A percentile compares a stretch with the other conserved stretches of the same genome.
Conservation (phyloP, 2,888 invertebrate species). For the Myopa testacea region DNA sequence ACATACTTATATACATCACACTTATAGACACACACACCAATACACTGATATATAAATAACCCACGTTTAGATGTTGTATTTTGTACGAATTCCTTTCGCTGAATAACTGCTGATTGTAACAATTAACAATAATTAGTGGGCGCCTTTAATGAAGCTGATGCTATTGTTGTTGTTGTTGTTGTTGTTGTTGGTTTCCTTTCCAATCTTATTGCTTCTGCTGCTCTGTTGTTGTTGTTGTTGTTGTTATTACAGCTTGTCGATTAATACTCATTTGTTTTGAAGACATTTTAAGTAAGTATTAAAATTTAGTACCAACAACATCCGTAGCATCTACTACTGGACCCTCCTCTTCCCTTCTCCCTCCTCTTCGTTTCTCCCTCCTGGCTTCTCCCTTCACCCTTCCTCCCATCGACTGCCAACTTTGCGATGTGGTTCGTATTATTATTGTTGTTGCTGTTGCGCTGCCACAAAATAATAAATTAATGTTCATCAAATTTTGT, state of each 20-base stretch:
- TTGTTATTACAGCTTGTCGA: neutral
- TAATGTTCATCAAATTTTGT: slow-evolving; percentile 16
- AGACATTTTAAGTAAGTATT: slow-evolving; percentile 1
- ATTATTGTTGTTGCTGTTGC: neutral
- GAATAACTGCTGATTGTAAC: slow-evolving; percentile 20
- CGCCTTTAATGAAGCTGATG: neutral
- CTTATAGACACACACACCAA: too few relatives aligned
- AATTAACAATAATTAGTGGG: slow-evolving; percentile 14
- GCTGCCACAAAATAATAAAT: neutral
- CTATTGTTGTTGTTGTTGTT: neutral
- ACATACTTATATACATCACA: too few relatives aligned
- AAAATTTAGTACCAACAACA: neutral
- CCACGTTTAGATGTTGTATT: neutral
- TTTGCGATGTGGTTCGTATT: neutral
- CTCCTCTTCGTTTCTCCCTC: too few relatives aligned
- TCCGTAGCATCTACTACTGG: neutral
- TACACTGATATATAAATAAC: too few relatives aligned
- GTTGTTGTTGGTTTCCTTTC: too few relatives aligned
- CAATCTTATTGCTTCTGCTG: too few relatives aligned
- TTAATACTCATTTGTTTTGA: neutral
- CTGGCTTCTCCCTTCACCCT: neutral
- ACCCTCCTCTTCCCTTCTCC: neutral
- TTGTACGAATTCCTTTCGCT: neutral
- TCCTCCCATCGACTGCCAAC: neutral
- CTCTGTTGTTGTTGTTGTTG: neutral